These are phyloP conservation scores for Merops nubicus DNA, from an alignment of 2,113 vertebrate species.

Conservation along the genomic window DNA sequence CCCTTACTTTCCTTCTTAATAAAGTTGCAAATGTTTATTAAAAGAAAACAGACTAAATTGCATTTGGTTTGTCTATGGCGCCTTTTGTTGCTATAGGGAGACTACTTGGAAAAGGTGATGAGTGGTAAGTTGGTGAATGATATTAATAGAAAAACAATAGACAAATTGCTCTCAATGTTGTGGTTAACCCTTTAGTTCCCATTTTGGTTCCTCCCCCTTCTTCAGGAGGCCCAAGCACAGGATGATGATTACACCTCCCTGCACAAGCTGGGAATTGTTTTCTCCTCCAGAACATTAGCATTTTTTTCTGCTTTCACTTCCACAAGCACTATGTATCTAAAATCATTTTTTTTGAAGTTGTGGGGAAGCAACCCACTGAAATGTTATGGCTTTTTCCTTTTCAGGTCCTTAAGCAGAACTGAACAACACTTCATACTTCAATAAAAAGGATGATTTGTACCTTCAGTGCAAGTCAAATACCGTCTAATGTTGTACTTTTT, in stretches of 20 bases:
- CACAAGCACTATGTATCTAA: not conserved
- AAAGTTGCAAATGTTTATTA: slow-evolving; percentile 35
- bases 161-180: slow-evolving; percentile 13
- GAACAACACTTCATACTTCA: not conserved
- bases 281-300: not conserved
- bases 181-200: slow-evolving; percentile 36
- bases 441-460: not conserved
- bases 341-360: not conserved
- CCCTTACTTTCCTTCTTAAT: not conserved
- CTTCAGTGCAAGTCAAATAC: not conserved
- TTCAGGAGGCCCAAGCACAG: not conserved
- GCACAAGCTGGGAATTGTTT: not conserved
- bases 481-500: not conserved
- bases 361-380: not conserved
- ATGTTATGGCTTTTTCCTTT: not conserved
- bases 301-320: not conserved
- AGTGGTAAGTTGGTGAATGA: slow-evolving; percentile 50
- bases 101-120: slow-evolving; percentile 47
- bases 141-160: slow-evolving; percentile 64
- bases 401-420: not conserved
- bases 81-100: slow-evolving; percentile 58
- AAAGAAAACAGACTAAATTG: slow-evolving; percentile 50
- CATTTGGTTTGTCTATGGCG: slow-evolving; percentile 51
- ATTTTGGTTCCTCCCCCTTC: not conserved
- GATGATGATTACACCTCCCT: not conserved